phyloP scores from a whole-genome alignment of 2,888 invertebrate genomes.

The Epistrophe eligans region DNA sequence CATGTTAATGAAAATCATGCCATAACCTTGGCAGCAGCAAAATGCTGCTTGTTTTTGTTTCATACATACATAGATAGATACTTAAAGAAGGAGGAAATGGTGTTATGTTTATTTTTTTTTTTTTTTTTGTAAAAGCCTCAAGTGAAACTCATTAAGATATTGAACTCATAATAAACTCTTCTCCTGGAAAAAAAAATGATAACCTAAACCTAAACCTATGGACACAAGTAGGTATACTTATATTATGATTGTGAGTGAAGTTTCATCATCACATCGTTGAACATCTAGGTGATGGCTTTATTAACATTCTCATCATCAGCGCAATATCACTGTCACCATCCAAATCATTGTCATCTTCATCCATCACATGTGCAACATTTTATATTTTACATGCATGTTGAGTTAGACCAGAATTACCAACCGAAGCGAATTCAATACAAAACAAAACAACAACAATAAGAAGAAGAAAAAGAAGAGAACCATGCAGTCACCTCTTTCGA shows the following conservation, averaged over 20 bases:
- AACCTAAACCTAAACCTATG: too few relatives aligned
- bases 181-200: neutral
- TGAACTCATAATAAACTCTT: neutral
- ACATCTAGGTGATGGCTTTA: conserved; percentile 61
- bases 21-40: too few relatives aligned
- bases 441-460: neutral
- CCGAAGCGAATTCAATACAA: conserved; percentile 37
- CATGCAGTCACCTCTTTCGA: neutral
- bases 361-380: conserved; percentile 36
- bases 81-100: too few relatives aligned
- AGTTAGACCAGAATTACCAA: conserved; percentile 43
- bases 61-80: too few relatives aligned
- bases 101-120: too few relatives aligned
- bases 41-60: too few relatives aligned
- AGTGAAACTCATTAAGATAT: conserved; percentile 8
- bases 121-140: neutral
- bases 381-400: neutral
- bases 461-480: neutral
- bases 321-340: conserved; percentile 43
- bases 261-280: conserved; percentile 21
- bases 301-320: conserved; percentile 40
- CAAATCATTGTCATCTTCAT: conserved; percentile 29
- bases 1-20: too few relatives aligned
- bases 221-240: too few relatives aligned
- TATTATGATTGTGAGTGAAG: neutral